These are phyloP conservation scores for Calephelis nemesis DNA, from an alignment of 1,140 invertebrate genomes.

Conservation along the genomic window DNA sequence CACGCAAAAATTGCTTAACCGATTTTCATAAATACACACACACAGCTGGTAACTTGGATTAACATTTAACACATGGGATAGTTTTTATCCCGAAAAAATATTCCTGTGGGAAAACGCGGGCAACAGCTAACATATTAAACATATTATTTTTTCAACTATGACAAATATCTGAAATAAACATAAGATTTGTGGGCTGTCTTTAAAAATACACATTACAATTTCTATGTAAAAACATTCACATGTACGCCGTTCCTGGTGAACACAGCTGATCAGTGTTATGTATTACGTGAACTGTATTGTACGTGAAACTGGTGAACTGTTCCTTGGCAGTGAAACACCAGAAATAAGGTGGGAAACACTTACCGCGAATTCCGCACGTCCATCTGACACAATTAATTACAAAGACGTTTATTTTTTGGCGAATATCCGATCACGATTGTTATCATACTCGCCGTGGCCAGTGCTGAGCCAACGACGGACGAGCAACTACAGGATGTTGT, in stretches of 20 bases:
- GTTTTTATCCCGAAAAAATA: no score
- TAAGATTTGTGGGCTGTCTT: no score
- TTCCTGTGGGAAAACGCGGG: no score
- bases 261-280: not conserved
- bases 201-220: not conserved
- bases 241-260: not conserved
- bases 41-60: no score
- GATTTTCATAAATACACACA: no score
- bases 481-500: conserved; percentile 71
- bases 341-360: conserved; percentile 51
- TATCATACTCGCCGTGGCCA: conserved; percentile 68
- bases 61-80: no score
- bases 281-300: conserved; percentile 10
- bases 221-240: conserved; percentile 7
- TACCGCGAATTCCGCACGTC: conserved; percentile 54
- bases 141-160: no score
- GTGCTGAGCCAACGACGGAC: conserved; percentile 61
- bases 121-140: no score
- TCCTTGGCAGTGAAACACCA: conserved; percentile 53
- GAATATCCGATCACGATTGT: conserved; percentile 56
- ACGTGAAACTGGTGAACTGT: conserved; percentile 5
- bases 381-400: conserved; percentile 57
- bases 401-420: conserved; percentile 57
- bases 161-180: no score
- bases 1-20: no score